Evolutionary conservation across 2,888 invertebrate genomes (phyloP).

Genomic region (Shargacucullia verbasci): DNA sequence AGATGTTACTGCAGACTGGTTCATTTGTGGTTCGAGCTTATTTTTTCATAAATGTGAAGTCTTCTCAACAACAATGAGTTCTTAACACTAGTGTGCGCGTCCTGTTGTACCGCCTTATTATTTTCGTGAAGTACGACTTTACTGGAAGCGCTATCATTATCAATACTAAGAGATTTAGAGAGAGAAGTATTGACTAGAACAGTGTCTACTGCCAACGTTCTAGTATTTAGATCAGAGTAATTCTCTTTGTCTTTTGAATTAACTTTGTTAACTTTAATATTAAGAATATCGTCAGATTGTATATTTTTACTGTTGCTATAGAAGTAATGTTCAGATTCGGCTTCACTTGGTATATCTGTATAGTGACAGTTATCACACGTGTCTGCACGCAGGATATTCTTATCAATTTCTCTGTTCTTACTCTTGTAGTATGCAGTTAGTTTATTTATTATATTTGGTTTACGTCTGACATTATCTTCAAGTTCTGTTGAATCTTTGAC

Average conservation of each 20-base stretch:
- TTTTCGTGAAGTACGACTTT: not conserved
- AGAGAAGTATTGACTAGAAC: not conserved
- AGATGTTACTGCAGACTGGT: not conserved
- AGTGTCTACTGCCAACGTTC: not conserved
- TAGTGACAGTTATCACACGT: not conserved
- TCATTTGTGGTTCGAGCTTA: constrained; percentile 21
- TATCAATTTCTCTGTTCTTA: not conserved
- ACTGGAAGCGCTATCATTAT: not conserved
- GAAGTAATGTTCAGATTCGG: not conserved
- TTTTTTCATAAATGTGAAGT: constrained; percentile 21
- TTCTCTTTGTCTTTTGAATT: not conserved
- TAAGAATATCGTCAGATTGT: not conserved
- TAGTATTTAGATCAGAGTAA: not conserved
- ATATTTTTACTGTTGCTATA: not conserved
- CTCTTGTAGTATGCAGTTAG: constrained; percentile 1
- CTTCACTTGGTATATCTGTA: not conserved
- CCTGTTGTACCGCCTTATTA: no score
- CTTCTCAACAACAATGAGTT: constrained; percentile 10
- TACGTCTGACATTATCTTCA: not conserved
- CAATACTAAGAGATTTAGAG: not conserved
- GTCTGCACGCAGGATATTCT: fast-evolving
- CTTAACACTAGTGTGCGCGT: not conserved
- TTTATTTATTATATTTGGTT: not conserved
- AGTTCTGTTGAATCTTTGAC: not conserved
- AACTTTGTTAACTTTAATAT: not conserved